Base-by-base conservation (phyloP, 2,113 vertebrate genomes). In the Tamias sibiricus region DNA sequence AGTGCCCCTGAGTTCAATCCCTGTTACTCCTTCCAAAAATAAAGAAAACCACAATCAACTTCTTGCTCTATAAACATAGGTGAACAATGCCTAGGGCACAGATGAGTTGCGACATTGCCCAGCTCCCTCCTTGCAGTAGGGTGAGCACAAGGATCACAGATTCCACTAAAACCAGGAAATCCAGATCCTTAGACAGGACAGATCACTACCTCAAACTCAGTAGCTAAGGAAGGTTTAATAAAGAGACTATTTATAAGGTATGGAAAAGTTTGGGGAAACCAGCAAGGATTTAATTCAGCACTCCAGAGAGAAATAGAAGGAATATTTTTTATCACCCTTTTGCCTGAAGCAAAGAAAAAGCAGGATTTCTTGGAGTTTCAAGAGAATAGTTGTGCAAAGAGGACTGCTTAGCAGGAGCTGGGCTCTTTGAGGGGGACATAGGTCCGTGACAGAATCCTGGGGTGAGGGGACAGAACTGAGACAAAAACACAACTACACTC, bases 71-170 rank as follows among this genome's bases (percentile, higher is more conserved):
- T n/a, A 54, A 32, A 62, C 44, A 28, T 30, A 2, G 30, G 40
- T 75, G 44, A 54, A 19, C 12, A 0, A 4, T 62, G 42, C 37
- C 4, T 35, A 35, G 35, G 28, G 2, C 0, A 4, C 26, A 1
- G 13, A 20, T 24, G 42, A 20, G 24, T 28, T 19, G 28, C 6
- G n/a, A 17, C 32, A 24, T 44, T 42, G 8, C 3, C 26, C 71
- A 68, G 16, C 37, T 49, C 26, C 8, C 14, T 86, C 22, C 35
- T 47, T 24, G 11, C 6, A 49, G 35, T 42, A 71, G 10, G 20
- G 37, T 26, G 47, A 69, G 35, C 14, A 35, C 20, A 52, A 49
- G 44, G 19, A 68, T 35, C 19, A 87, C 44, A 80, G 37, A 37
- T 7, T 26, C 8, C 26, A 0, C 5, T 7, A 1, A 24, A 62